These are phyloP conservation scores for Lagopus muta DNA, from an alignment of 2,113 vertebrate species.

Conservation along the genomic window DNA sequence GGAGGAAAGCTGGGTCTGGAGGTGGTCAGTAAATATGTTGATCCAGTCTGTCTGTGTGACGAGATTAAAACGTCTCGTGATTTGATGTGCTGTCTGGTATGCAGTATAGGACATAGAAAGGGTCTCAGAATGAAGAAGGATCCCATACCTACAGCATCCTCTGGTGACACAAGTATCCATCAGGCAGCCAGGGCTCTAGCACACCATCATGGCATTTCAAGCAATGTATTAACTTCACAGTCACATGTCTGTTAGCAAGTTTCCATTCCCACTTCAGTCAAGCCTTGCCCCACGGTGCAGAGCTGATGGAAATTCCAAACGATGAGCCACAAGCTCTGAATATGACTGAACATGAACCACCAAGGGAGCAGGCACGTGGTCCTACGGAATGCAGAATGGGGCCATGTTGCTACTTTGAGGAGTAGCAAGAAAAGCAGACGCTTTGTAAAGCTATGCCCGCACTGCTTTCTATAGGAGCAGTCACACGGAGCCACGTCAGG, in stretches of 20 bases:
- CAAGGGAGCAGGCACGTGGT: neutral
- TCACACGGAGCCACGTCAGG: neutral
- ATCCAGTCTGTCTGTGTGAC: neutral
- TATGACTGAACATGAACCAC: slow-evolving; percentile 11
- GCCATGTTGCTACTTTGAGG: neutral
- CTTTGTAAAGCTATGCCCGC: neutral
- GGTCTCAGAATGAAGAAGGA: neutral
- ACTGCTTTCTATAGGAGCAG: neutral
- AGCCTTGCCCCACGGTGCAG: neutral
- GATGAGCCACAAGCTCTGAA: neutral
- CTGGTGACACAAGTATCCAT: slow-evolving; percentile 12
- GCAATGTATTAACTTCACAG: neutral
- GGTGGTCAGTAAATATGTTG: neutral
- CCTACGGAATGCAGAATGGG: neutral
- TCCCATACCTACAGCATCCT: slow-evolving; percentile 18
- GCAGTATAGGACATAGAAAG: neutral
- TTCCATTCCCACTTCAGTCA: slow-evolving; percentile 48
- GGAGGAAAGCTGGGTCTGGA: neutral
- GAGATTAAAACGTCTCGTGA: slow-evolving; percentile 22
- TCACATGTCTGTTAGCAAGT: neutral
- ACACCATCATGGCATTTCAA: neutral
- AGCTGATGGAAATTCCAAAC: slow-evolving; percentile 57
- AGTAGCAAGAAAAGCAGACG: neutral
- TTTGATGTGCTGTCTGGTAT: slow-evolving; percentile 14
- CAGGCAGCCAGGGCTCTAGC: neutral